A percentile compares a stretch with the other conserved stretches of the same genome.
Evolutionary conservation across 2,113 vertebrate genomes (phyloP).

Genomic region (Tachysurus vachellii): DNA sequence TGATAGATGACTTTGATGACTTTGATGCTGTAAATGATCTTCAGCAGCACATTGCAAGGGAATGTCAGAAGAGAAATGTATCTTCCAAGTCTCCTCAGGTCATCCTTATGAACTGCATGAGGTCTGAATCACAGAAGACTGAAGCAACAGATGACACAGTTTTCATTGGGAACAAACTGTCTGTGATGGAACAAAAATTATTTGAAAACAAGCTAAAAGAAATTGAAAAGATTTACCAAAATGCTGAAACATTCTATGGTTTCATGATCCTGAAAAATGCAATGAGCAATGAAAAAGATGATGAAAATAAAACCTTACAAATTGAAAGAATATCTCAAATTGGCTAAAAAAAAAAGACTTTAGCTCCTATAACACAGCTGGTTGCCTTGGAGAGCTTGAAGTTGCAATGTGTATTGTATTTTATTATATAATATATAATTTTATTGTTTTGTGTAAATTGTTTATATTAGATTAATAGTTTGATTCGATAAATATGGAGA

Average conservation of each 20-base stretch:
- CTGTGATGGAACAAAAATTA: conserved; percentile 69
- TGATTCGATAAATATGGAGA: background rate
- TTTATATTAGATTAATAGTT: background rate
- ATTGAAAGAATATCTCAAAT: conserved; percentile 63
- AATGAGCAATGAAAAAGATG: conserved; percentile 53
- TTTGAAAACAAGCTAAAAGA: conserved; percentile 77
- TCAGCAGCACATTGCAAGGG: conserved; percentile 69
- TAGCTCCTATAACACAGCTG: conserved; percentile 73
- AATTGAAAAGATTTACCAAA: conserved; percentile 72
- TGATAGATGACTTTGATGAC: conserved; percentile 83
- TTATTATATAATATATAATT: background rate
- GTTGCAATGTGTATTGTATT: conserved; percentile 53
- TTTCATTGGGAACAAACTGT: conserved; percentile 68
- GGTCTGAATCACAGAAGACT: conserved; percentile 60
- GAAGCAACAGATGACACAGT: conserved; percentile 51
- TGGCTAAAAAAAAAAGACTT: conserved; percentile 68
- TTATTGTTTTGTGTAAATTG: background rate
- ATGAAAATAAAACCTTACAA: conserved; percentile 54
- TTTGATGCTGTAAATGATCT: conserved; percentile 71
- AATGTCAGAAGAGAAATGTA: conserved; percentile 63
- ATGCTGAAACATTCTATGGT: conserved; percentile 81
- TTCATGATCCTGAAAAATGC: conserved; percentile 82
- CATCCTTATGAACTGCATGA: conserved; percentile 83
- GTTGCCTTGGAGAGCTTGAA: conserved; percentile 80
- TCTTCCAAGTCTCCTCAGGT: conserved; percentile 69